Evolutionary conservation across 1,140 invertebrate species (phyloP).

Genomic region (Melanaphis sacchari): DNA sequence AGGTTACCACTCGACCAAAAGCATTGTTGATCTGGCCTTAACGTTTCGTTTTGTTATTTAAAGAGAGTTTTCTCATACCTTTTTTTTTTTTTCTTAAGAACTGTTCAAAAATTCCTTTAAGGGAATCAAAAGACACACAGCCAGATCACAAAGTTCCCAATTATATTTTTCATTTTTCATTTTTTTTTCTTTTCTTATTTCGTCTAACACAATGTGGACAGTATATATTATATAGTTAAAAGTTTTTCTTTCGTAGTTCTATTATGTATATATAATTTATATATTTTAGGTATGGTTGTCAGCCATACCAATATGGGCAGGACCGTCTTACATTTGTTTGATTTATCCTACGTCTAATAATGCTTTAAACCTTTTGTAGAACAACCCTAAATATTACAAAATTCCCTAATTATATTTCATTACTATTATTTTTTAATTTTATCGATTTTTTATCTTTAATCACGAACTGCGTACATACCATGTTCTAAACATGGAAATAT

Average conservation of each 20-base stretch:
- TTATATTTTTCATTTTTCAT: not conserved
- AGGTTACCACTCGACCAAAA: not conserved
- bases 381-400: no score
- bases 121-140: not conserved
- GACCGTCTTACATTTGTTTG: not conserved
- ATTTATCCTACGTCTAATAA: not conserved
- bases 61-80: conserved; percentile 16
- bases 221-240: not conserved
- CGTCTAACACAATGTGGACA: not conserved
- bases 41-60: conserved; percentile 32
- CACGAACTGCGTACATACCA: no score
- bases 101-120: conserved; percentile 19
- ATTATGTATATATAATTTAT: not conserved
- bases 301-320: not conserved
- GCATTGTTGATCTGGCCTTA: conserved; percentile 15
- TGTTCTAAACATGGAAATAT: no score
- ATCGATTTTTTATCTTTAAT: no score
- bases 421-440: no score
- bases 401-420: no score
- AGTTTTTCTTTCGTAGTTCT: not conserved
- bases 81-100: not conserved
- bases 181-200: not conserved
- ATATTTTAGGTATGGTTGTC: not conserved
- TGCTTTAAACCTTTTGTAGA: not conserved
- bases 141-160: not conserved